Base-by-base conservation (phyloP, 1,140 invertebrate species). In the Lerema accius region DNA sequence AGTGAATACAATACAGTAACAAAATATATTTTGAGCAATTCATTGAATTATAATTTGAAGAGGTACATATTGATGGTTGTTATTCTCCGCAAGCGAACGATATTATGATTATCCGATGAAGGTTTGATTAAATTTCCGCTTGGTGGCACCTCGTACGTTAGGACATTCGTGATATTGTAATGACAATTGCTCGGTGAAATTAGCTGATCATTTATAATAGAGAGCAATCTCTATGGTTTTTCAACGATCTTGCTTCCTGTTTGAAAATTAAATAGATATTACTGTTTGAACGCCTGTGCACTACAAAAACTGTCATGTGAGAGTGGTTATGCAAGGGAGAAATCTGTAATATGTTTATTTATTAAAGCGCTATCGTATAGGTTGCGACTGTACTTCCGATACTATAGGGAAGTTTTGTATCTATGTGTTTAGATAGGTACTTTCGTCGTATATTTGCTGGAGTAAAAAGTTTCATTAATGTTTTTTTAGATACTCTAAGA, bases 41-140 rank as follows among this genome's bases (percentile, higher is more conserved):
- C n/a, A n/a, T n/a, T n/a, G n/a, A n/a, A n/a, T n/a, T n/a, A n/a
- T n/a, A n/a, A n/a, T n/a, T n/a, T n/a, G n/a, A n/a, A n/a, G n/a
- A n/a, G n/a, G n/a, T n/a, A n/a, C n/a, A n/a, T n/a, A n/a, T n/a
- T n/a, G n/a, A n/a, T n/a, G n/a, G 7, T 32, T 32, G 28, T 4
- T 32, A 32, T 4, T 32, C 3, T 7, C 4, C 7, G 9, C 9
- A 9, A 9, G 9, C 28, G 9, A 32, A 32, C 1, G 4, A n/a
- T n/a, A n/a, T n/a, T n/a, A n/a, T n/a, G 28, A 32, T 9, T 7
- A 1, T 7, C 28, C 28, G 9, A 32, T 37, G 48, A 63, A 63
- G 59, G 64, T 73, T 68, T 71, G 60, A 71, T 75, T 66, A 65
- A 69, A 69, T 66, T 63, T 65, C 73, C 67, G 64, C 48, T 40